phyloP scores from a whole-genome alignment of 2,113 vertebrate species.

The Pteropus alecto region DNA sequence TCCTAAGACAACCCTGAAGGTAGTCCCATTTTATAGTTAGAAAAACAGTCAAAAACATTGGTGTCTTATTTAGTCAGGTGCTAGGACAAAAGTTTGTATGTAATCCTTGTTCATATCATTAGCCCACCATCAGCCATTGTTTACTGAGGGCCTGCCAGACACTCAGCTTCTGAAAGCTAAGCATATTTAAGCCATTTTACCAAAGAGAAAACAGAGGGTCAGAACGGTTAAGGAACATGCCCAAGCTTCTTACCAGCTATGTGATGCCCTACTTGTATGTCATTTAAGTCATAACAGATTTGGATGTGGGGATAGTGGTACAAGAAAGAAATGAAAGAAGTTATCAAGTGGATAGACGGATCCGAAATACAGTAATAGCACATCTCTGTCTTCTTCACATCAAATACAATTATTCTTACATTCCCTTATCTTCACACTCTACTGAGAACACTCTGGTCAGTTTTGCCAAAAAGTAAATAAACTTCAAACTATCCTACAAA shows the following conservation, averaged over 20 bases:
- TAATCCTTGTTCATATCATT: neutral
- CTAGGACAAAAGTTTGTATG: neutral
- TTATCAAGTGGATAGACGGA: neutral
- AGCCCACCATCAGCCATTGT: neutral
- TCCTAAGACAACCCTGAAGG: neutral
- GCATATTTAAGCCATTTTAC: neutral
- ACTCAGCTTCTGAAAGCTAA: neutral
- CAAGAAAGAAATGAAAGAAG: neutral
- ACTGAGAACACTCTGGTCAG: neutral
- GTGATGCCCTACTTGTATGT: neutral
- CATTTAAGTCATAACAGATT: neutral
- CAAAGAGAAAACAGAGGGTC: neutral
- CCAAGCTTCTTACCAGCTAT: neutral
- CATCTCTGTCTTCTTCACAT: neutral
- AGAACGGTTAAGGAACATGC: neutral
- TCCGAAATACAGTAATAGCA: neutral
- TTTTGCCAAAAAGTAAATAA: neutral
- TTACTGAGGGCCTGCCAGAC: neutral
- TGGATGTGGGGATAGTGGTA: neutral
- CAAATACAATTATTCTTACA: neutral
- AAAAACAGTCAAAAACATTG: neutral
- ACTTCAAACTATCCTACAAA: neutral
- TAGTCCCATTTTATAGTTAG: neutral
- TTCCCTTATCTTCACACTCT: neutral
- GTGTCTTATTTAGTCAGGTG: neutral